Evolutionary conservation across 2,888 invertebrate genomes (phyloP).

Genomic region (Ethmia dodecea): DNA sequence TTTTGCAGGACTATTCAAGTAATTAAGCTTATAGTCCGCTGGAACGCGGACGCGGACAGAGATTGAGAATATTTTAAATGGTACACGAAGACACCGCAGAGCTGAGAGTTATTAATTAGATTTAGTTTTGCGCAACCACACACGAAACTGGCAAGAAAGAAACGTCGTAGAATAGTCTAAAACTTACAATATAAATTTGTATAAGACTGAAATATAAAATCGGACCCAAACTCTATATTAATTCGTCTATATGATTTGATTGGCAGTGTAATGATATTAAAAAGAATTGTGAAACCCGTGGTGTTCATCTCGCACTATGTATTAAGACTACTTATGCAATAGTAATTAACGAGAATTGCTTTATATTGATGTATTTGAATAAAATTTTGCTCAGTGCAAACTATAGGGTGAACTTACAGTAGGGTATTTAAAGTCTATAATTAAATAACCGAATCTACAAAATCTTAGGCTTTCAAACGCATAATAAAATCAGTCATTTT

Average conservation of each 20-base stretch:
- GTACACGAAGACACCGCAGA: conserved; percentile 44
- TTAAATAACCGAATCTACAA: conserved; percentile 69
- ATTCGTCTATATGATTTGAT: conserved; percentile 46
- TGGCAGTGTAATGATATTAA: conserved; percentile 47
- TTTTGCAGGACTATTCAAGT: no score
- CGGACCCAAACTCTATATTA: conserved; percentile 68
- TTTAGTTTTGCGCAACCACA: neutral
- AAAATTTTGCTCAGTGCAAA: conserved; percentile 64
- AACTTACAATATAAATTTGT: conserved; percentile 67
- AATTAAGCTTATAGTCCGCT: no score
- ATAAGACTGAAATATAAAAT: conserved; percentile 74
- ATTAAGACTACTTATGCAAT: conserved; percentile 68
- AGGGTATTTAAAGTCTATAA: conserved; percentile 61
- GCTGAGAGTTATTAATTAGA: conserved; percentile 33
- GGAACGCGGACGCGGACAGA: no score
- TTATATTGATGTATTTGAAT: conserved; percentile 60
- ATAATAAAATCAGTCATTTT: conserved; percentile 78
- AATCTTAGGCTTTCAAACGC: conserved; percentile 75
- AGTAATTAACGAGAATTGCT: conserved; percentile 74
- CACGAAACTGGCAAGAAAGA: conserved; percentile 21
- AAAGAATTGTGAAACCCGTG: conserved; percentile 45
- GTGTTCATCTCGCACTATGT: conserved; percentile 35
- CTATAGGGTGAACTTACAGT: conserved; percentile 69
- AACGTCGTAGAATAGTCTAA: conserved; percentile 54
- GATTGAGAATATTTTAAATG: no score